Conservation (phyloP, 2,797 vertebrate species). For the Muraenolepis orangiensis region DNA sequence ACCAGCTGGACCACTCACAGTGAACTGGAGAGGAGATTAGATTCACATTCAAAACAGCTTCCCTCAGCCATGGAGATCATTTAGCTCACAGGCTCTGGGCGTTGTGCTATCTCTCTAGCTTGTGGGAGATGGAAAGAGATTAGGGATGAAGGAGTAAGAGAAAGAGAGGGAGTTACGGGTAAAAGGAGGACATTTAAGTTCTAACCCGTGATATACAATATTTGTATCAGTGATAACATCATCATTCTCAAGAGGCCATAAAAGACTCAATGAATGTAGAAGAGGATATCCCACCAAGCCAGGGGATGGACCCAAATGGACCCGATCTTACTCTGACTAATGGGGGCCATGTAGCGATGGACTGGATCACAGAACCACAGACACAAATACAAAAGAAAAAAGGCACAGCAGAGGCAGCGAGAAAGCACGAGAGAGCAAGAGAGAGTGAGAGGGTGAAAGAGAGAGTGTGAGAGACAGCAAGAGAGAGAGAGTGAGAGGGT, state of each 20-base stretch:
- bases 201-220: too few species aligned
- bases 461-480: neutral
- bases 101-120: neutral
- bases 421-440: neutral
- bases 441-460: neutral
- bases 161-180: neutral
- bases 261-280: neutral
- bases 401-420: neutral
- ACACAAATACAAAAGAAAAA: neutral
- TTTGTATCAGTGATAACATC: neutral
- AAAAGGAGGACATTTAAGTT: neutral
- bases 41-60: too few species aligned
- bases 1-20: conserved; percentile 79
- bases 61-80: neutral
- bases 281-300: neutral
- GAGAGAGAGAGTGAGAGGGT: neutral
- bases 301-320: too few species aligned
- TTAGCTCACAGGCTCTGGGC: too few species aligned
- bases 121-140: neutral
- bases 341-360: neutral
- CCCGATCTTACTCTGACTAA: neutral
- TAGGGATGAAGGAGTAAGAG: neutral
- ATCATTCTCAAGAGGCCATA: neutral
- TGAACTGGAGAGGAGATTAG: conserved; percentile 62
- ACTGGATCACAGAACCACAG: neutral